These are phyloP conservation scores for Unio pictorum DNA, from an alignment of 2,888 invertebrate species.

Conservation along the genomic window DNA sequence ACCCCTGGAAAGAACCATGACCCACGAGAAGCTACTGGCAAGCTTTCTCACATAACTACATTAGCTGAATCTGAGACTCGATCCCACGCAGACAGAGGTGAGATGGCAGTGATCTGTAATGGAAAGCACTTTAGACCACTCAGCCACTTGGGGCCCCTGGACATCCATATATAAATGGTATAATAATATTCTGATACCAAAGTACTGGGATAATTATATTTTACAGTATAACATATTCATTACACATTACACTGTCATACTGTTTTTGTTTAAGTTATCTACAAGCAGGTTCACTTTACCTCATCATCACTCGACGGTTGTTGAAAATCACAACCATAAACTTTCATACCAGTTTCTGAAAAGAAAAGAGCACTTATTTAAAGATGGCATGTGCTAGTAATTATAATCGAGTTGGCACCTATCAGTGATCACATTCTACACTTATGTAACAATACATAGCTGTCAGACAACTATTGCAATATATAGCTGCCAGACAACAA, in stretches of 20 bases:
- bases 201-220: background rate
- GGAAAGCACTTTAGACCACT: too few relatives aligned
- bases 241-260: background rate
- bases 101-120: too few relatives aligned
- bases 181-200: background rate
- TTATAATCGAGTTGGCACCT: background rate
- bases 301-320: conserved; percentile 31
- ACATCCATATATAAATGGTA: background rate
- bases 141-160: too few relatives aligned
- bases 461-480: too few relatives aligned
- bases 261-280: background rate
- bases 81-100: too few relatives aligned
- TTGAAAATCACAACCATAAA: conserved; percentile 65
- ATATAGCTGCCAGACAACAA: too few relatives aligned
- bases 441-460: background rate
- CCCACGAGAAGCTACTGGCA: too few relatives aligned
- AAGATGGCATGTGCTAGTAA: background rate
- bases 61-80: too few relatives aligned
- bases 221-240: background rate
- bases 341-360: conserved; percentile 40
- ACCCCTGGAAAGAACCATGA: too few relatives aligned
- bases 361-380: conserved; percentile 3
- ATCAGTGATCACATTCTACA: background rate
- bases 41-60: too few relatives aligned
- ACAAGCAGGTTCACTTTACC: background rate